Percentiles rank a stretch among this genome's conserved stretches.
Conservation (phyloP, 35 echinoderm and acorn worm genomes). For the Hemicentrotus pulcherrimus region DNA sequence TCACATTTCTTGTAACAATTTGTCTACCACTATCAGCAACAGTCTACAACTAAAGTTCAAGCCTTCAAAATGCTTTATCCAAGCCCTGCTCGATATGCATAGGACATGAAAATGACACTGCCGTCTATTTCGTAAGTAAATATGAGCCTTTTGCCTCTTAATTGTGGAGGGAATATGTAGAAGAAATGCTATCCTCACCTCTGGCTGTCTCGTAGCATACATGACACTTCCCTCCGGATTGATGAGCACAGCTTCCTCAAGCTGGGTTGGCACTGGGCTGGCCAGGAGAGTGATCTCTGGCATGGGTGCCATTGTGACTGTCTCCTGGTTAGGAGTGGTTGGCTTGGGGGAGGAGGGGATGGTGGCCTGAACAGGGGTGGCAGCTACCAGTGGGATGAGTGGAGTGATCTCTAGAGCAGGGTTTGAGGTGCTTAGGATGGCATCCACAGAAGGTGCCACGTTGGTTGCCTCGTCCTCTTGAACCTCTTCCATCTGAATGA, state of each 20-base stretch:
- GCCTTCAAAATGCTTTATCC: too few species aligned
- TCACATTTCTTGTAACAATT: too few species aligned
- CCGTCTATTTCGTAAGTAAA: too few species aligned
- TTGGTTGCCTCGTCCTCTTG: neutral
- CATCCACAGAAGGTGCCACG: slow-evolving; percentile 64
- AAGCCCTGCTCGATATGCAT: too few species aligned
- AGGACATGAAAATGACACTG: too few species aligned
- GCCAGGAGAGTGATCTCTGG: slow-evolving; percentile 46
- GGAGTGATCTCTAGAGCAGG: slow-evolving; percentile 79
- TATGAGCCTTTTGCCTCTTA: too few species aligned
- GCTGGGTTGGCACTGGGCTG: neutral
- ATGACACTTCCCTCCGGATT: slow-evolving; percentile 59
- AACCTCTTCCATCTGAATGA: neutral
- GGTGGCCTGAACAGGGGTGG: slow-evolving; percentile 34
- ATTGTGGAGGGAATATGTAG: too few species aligned
- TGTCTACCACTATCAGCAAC: too few species aligned
- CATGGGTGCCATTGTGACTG: slow-evolving; percentile 32
- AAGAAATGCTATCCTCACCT: neutral
- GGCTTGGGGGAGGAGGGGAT: neutral
- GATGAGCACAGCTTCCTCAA: slow-evolving; percentile 22
- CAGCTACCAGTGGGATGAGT: slow-evolving; percentile 68
- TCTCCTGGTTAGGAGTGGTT: neutral
- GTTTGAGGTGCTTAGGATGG: slow-evolving; percentile 67
- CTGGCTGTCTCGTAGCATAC: slow-evolving; percentile 33
- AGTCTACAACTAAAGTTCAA: too few species aligned